Conservation (phyloP, 1,140 invertebrate species). For the Brachionus sp. region DNA sequence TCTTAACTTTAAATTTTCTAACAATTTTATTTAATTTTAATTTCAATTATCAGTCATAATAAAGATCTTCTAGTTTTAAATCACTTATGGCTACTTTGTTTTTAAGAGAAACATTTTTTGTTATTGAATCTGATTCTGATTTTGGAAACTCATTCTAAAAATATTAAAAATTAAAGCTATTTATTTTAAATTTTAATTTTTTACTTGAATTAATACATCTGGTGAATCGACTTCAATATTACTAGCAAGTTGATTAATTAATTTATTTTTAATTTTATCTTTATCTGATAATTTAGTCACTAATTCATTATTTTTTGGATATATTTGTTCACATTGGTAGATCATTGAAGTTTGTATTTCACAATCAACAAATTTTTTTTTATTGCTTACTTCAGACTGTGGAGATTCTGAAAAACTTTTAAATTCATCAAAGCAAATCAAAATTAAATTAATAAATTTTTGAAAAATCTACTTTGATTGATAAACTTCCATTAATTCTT, state of each 20-base stretch:
- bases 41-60: not conserved
- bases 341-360: not conserved
- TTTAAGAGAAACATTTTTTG: not conserved
- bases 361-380: not conserved
- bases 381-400: not conserved
- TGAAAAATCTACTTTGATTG: not conserved
- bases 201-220: not conserved
- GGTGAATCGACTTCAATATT: not conserved
- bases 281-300: not conserved
- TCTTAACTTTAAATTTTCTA: too few relatives aligned
- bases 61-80: slow-evolving; percentile 11
- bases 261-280: not conserved
- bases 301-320: not conserved
- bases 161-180: not conserved
- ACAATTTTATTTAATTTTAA: not conserved
- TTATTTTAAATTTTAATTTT: not conserved
- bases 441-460: not conserved
- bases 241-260: not conserved
- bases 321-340: not conserved
- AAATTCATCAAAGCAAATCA: not conserved
- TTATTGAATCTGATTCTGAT: not conserved
- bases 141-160: too few relatives aligned
- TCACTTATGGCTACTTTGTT: not conserved
- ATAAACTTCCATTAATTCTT: not conserved
- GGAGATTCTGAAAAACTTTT: not conserved